Base-by-base conservation (phyloP, 92 coral and sea anemone genomes). In the Parazoanthus atlanticus region DNA sequence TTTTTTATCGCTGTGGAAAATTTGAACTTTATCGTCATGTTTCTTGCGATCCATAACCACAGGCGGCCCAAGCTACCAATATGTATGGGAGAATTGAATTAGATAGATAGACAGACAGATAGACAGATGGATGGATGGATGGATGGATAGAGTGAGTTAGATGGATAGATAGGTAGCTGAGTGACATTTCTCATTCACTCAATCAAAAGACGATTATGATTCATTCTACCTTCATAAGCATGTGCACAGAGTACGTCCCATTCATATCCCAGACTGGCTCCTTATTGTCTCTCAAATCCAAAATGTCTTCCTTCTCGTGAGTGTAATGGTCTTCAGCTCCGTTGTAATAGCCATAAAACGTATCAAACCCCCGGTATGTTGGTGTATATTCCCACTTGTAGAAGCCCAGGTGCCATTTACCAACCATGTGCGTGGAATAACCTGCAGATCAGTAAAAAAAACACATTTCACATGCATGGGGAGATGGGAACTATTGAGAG, bases 381-480 rank as follows among this genome's bases (percentile, higher is more conserved):
- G 97, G 97, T 1, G 97, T 94, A 79, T 93, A 93, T 6, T 84
- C 95, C 97, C 97, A 94, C 86, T 94, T 94, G 72, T 92, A 94
- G 90, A 94, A 94, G 34, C 97, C 97, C 54, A 94, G 86, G 67
- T 94, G 97, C 97, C 97, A 94, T 81, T 94, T 94, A 11, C 97
- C 97, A 3, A 93, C 86, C 93, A 94, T 94, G 77, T 94, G 97
- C 6, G 97, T 94, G 34, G 91, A 89, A 85, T 94, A 94, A 6
- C 96, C 96, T 93, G 41, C 25, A 74, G 7, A 46, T 46, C 49
- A 46, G 49, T 46, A 46, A 46, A 8, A 36, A 36, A 36, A 36
- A 36, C 2, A 7, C 49, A 46, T 11, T 46, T 8, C 49, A 46
- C 12, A 9, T 46, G 49, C 49, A 46, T 46, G 49, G 49, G 49